phyloP scores from a whole-genome alignment of 2,797 vertebrate genomes.

The Epinephelus awoara region DNA sequence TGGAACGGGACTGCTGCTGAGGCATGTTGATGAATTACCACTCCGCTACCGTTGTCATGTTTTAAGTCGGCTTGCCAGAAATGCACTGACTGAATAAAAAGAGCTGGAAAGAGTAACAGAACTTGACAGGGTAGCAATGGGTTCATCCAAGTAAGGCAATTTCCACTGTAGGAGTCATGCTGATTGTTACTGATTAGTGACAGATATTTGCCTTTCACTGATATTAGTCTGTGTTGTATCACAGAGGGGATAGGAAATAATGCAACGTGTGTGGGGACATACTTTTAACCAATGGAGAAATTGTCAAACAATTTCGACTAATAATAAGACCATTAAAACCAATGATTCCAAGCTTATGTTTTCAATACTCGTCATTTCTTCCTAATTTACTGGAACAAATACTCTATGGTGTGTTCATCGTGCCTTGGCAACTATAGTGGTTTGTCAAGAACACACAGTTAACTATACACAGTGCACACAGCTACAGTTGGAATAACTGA shows the following conservation, averaged over 20 bases:
- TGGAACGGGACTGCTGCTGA: constrained; percentile 50
- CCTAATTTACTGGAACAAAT: background rate
- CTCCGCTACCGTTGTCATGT: constrained; percentile 69
- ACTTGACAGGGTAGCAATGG: constrained; percentile 31
- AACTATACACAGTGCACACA: background rate
- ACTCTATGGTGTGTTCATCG: background rate
- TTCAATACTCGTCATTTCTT: background rate
- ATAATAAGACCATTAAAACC: background rate
- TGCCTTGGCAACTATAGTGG: background rate
- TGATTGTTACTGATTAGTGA: constrained; percentile 25
- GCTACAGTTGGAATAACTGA: background rate
- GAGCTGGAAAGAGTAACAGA: constrained; percentile 51
- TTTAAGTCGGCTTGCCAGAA: constrained; percentile 66
- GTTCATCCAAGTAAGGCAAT: constrained; percentile 50
- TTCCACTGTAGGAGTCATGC: constrained; percentile 39
- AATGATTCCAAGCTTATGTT: background rate
- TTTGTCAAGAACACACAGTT: constrained; percentile 7
- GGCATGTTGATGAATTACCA: constrained; percentile 68
- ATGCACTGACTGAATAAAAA: constrained; percentile 54
- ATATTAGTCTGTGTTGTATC: constrained; percentile 3
- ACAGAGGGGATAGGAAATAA: constrained; percentile 11
- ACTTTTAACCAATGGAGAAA: background rate
- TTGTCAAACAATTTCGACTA: background rate
- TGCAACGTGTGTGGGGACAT: too few species aligned
- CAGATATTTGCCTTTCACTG: constrained; percentile 10